Percentiles rank a stretch among this genome's conserved stretches.
Evolutionary conservation across 2,113 vertebrate species (phyloP).

Genomic region (Hemiprocne comata): DNA sequence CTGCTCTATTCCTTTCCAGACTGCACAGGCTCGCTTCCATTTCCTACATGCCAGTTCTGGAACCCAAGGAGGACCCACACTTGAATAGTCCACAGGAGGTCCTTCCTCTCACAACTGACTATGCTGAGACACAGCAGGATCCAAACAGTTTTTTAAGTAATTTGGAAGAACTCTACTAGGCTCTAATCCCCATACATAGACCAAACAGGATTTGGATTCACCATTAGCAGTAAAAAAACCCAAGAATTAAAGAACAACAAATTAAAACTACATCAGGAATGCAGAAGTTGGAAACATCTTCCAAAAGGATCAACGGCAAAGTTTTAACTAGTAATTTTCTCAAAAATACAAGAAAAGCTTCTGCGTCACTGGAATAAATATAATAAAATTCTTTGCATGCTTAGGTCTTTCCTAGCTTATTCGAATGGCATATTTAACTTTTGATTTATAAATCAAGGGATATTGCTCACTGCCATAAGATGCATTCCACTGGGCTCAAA

Average conservation of each 20-base stretch:
- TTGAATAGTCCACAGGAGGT: neutral
- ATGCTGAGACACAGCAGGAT: neutral
- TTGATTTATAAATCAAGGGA: slow-evolving; percentile 17
- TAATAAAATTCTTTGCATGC: neutral
- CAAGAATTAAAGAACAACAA: neutral
- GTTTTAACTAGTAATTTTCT: neutral
- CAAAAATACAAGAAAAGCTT: neutral
- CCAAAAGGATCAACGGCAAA: neutral
- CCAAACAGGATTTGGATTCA: neutral
- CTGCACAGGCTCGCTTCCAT: neutral
- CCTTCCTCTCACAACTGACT: neutral
- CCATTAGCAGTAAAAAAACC: neutral
- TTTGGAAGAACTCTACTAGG: neutral
- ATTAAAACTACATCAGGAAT: neutral
- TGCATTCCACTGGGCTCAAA: slow-evolving; percentile 13
- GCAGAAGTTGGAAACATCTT: neutral
- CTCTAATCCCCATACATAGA: neutral
- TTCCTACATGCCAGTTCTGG: neutral
- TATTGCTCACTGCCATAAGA: neutral
- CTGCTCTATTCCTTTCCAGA: neutral
- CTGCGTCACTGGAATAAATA: neutral
- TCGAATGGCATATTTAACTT: neutral
- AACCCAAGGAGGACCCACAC: neutral
- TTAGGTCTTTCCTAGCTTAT: neutral
- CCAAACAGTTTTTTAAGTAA: neutral